Percentiles rank a stretch among this genome's conserved stretches.
These are phyloP conservation scores for Bombylius discolor DNA, from an alignment of 2,888 invertebrate species.

Conservation along the genomic window DNA sequence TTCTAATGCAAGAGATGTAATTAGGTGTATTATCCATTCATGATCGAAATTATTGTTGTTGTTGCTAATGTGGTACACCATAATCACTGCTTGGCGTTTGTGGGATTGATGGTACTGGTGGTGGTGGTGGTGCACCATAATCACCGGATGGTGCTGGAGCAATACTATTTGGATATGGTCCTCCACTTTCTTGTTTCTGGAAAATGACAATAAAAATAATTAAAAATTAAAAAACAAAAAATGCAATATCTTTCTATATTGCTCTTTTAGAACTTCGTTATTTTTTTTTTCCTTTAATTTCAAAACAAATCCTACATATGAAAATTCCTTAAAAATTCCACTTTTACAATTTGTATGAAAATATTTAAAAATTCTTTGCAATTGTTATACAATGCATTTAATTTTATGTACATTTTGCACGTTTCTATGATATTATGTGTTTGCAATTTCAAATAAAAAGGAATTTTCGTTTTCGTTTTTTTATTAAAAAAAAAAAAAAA, in stretches of 20 bases:
- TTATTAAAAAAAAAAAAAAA: not conserved
- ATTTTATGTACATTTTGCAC: too few relatives aligned
- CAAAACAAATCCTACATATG: too few relatives aligned
- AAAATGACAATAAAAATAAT: not conserved
- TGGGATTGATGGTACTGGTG: conserved; percentile 27
- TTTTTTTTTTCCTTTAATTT: too few relatives aligned
- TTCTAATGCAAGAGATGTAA: too few relatives aligned
- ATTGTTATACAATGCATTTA: too few relatives aligned
- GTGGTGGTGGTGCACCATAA: conserved; percentile 30
- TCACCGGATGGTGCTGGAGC: conserved; percentile 28
- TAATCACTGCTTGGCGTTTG: conserved; percentile 33
- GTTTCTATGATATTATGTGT: not conserved
- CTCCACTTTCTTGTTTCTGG: conserved; percentile 31
- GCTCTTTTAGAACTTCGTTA: not conserved
- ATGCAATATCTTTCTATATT: too few relatives aligned
- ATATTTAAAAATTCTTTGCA: too few relatives aligned
- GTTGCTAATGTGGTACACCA: conserved; percentile 24
- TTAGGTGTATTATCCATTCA: too few relatives aligned
- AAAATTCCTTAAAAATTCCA: too few relatives aligned
- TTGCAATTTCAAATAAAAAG: not conserved
- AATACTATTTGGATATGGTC: conserved; percentile 34
- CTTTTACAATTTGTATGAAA: too few relatives aligned
- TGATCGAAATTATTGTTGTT: too few relatives aligned
- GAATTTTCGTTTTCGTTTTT: not conserved
- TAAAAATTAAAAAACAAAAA: not conserved